Base-by-base conservation (phyloP, 2,113 vertebrate genomes). In the Epinephelus cyanopodus region DNA sequence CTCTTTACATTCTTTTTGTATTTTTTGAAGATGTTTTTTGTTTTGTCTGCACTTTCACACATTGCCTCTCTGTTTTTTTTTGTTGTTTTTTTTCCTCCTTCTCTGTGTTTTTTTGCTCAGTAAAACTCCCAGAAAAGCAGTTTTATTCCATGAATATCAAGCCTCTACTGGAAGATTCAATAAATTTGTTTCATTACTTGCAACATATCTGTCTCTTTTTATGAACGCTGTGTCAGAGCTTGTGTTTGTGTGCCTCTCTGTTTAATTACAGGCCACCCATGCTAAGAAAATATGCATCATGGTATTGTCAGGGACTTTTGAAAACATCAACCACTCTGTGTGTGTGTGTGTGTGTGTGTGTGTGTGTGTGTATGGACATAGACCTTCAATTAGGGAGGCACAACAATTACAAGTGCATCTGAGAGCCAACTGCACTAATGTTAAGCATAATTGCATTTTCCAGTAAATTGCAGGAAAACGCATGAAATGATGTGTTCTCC, bases 91-190 rank as follows among this genome's bases (percentile, higher is more conserved):
- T 77, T 85, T 82, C 60, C 81, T 68, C 82, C 68, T 63, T 27
- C 69, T 73, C 90, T 87, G 91, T 90, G 77, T 87, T 93, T 96
- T 93, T 90, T 37, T 90, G 91, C 92, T 93, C 88, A 85, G 95
- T 97, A 96, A 89, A 96, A 96, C 94, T 95, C 93, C 94, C 91
- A 92, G 93, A 96, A 97, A 94, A 93, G 92, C 96, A 97, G 96
- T 96, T 98, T 98, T 98, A 97, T 97, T 97, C 96, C 95, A 96
- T 96, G 96, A 96, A 95, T 97, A 96, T 95, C 92, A 95, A 95
- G 95, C 96, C 96, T 97, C 96, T 97, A 96, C 96, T 98, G 96
- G 96, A 98, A 97, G 93, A 96, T 97, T 97, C 96, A 96, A 98
- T 99, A 98, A 98, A 98, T 95, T 93, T 95, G 93, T 96, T 96